Evolutionary conservation across 2,113 vertebrate species (phyloP).

Genomic region (Burhinus bistriatus): DNA sequence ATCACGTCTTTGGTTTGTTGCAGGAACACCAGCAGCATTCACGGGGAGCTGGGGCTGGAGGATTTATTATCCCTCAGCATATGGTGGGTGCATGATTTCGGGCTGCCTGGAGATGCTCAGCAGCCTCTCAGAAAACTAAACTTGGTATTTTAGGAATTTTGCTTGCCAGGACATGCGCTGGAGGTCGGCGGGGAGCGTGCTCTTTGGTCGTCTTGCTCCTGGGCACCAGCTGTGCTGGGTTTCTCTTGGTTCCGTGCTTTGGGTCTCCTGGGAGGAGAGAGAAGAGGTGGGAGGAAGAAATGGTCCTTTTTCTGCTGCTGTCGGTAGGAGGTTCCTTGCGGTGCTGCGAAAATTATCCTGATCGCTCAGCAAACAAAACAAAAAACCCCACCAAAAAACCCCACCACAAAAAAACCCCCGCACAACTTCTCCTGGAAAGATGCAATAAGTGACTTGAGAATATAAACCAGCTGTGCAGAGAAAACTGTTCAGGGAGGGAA

Average conservation of each 20-base stretch:
- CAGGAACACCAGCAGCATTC: accelerated
- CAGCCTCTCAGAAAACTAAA: neutral
- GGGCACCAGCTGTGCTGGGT: neutral
- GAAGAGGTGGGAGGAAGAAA: neutral
- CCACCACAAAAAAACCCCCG: neutral
- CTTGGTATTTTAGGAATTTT: neutral
- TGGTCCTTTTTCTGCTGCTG: neutral
- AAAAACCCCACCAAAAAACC: neutral
- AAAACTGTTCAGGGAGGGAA: neutral
- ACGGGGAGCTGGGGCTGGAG: neutral
- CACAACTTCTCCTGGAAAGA: neutral
- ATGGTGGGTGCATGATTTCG: neutral
- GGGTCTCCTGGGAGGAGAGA: neutral
- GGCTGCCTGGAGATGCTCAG: neutral
- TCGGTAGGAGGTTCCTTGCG: neutral
- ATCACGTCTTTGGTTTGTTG: neutral
- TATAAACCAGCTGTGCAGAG: neutral
- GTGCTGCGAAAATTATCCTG: neutral
- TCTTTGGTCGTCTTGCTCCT: neutral
- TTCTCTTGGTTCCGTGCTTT: neutral
- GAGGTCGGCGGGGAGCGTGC: accelerated
- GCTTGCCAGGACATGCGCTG: neutral
- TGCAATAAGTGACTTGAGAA: neutral
- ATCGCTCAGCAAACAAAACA: neutral
- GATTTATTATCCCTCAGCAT: neutral